These are phyloP conservation scores for Apostichopus leukothele DNA, from an alignment of 53 echinoderm and acorn worm species.

Conservation along the genomic window DNA sequence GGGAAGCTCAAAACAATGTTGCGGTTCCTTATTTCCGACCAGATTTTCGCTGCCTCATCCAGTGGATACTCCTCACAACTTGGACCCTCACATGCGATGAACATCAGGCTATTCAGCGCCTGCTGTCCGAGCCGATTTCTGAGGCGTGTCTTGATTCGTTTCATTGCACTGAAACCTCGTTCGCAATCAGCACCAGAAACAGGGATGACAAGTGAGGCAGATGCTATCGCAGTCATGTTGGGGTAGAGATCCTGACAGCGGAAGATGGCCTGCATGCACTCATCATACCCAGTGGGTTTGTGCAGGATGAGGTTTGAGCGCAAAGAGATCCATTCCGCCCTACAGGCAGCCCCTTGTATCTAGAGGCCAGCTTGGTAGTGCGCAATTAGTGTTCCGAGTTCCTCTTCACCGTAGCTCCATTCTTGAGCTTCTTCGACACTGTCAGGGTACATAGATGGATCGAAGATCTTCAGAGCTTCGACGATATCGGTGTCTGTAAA, in stretches of 20 bases:
- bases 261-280: neutral
- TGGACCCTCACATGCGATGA: conserved; percentile 1
- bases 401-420: conserved; percentile 3
- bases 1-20: neutral
- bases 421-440: conserved; percentile 7
- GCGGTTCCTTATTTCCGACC: conserved; percentile 20
- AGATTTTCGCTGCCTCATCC: neutral
- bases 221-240: conserved; percentile 6
- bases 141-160: conserved; percentile 24
- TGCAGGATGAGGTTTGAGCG: neutral
- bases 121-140: conserved; percentile 5
- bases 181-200: conserved; percentile 10
- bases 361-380: neutral
- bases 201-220: conserved; percentile 19
- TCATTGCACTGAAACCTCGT: conserved; percentile 11
- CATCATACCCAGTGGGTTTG: neutral
- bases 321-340: conserved; percentile 13
- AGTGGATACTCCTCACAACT: conserved; percentile 6
- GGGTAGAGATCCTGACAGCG: conserved; percentile 19
- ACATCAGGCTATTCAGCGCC: neutral
- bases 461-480: conserved; percentile 13
- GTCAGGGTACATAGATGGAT: neutral
- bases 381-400: neutral
- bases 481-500: neutral
- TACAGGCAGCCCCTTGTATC: neutral